Conservation (phyloP, 2,888 invertebrate species). For the Anthoptus insignis region DNA sequence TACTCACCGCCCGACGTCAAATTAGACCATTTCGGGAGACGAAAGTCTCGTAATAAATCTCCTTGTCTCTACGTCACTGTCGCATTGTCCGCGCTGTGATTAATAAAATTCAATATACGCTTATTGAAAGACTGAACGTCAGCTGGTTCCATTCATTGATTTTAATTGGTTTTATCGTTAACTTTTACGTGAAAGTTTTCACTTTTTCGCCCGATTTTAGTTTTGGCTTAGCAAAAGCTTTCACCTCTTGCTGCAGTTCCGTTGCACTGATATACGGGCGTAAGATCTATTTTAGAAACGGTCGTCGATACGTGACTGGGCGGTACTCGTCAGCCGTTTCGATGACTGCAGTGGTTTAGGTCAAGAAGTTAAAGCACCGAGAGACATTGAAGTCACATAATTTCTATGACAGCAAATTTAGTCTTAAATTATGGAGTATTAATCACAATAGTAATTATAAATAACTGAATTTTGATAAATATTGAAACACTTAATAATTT, state of each 20-base stretch:
- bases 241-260: constrained; percentile 41
- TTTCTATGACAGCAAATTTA: no score
- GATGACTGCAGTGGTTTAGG: constrained; percentile 1
- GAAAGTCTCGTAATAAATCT: constrained; percentile 79
- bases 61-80: constrained; percentile 57
- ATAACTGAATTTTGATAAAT: no score
- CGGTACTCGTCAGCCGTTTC: constrained; percentile 19
- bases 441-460: no score
- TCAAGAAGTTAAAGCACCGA: neutral
- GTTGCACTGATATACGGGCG: constrained; percentile 27
- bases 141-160: constrained; percentile 46
- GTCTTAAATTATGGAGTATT: no score
- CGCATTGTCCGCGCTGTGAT: constrained; percentile 58
- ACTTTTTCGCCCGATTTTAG: constrained; percentile 47
- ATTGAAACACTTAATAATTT: no score
- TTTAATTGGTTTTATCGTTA: constrained; percentile 54
- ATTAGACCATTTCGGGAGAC: constrained; percentile 73
- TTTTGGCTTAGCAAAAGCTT: constrained; percentile 41
- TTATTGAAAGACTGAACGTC: constrained; percentile 48
- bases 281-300: constrained; percentile 40
- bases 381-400: no score
- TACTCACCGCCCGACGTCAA: constrained; percentile 58
- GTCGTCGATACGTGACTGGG: constrained; percentile 15
- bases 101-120: constrained; percentile 53
- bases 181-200: constrained; percentile 52